Evolutionary conservation across 1,140 invertebrate species (phyloP).

Genomic region (Hycleus phaleratus): DNA sequence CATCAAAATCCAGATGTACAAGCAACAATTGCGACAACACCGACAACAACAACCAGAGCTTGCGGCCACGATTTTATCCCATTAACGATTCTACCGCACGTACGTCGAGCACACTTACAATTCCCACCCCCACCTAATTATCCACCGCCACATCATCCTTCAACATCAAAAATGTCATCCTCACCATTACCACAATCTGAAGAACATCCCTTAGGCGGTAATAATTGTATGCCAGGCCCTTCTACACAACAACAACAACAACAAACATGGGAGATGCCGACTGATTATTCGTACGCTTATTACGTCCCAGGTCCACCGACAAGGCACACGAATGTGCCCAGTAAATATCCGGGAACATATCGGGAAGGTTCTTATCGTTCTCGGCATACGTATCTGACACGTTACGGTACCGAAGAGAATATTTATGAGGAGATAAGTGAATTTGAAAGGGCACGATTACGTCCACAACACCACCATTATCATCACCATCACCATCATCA

Average conservation of each 20-base stretch:
- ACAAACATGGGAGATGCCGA: constrained; percentile 17
- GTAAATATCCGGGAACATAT: constrained; percentile 44
- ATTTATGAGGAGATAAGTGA: constrained; percentile 81
- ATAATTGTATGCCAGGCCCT: constrained; percentile 21
- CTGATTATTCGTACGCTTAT: constrained; percentile 71
- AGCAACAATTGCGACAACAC: background rate
- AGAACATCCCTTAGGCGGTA: constrained; percentile 20
- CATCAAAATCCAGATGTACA: background rate
- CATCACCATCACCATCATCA: background rate
- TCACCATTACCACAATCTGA: constrained; percentile 1
- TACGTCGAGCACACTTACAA: constrained; percentile 42
- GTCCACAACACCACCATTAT: constrained; percentile 8
- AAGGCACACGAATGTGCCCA: constrained; percentile 51
- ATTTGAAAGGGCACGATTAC: constrained; percentile 41
- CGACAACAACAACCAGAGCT: constrained; percentile 8
- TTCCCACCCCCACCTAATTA: constrained; percentile 49
- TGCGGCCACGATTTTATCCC: background rate
- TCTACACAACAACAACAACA: constrained; percentile 8
- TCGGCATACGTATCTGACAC: constrained; percentile 63
- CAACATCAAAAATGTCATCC: constrained; percentile 23
- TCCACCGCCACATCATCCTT: constrained; percentile 39
- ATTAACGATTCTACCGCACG: constrained; percentile 11
- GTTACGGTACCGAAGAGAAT: constrained; percentile 76
- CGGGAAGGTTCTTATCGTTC: constrained; percentile 40
- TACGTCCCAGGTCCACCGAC: constrained; percentile 57